Percentiles rank a stretch among this genome's conserved stretches.
Evolutionary conservation across 1,140 invertebrate genomes (phyloP).

Genomic region (Eupristina koningsbergeri): DNA sequence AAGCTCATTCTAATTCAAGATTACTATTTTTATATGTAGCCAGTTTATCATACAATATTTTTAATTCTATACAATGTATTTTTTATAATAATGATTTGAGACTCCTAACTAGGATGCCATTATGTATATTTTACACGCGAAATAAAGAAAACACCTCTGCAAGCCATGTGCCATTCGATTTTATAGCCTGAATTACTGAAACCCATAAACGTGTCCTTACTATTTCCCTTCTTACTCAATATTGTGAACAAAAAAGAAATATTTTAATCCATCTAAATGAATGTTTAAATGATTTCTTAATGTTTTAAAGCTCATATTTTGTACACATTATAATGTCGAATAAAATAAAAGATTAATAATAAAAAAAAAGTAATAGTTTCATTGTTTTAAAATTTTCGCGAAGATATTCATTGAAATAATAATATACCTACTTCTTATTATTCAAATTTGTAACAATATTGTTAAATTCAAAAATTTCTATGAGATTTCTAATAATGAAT

Average conservation of each 20-base stretch:
- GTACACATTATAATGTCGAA: background rate
- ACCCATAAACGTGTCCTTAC: conserved; percentile 32
- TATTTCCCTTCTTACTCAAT: conserved; percentile 59
- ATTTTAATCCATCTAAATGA: background rate
- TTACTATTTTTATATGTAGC: conserved; percentile 55
- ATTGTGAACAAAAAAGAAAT: conserved; percentile 54
- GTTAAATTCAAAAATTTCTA: background rate
- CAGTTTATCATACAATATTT: conserved; percentile 60
- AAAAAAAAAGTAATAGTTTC: background rate
- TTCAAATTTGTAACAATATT: background rate
- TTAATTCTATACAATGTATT: conserved; percentile 59
- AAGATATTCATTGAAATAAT: background rate
- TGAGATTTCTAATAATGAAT: background rate
- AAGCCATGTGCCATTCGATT: conserved; percentile 57
- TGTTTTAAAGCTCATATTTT: background rate
- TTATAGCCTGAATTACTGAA: conserved; percentile 43
- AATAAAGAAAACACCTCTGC: conserved; percentile 67
- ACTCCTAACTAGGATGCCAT: conserved; percentile 69
- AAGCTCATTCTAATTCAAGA: conserved; percentile 44
- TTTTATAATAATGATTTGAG: conserved; percentile 67
- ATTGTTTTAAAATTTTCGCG: conserved; percentile 16
- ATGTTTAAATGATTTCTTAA: background rate
- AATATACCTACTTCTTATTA: background rate
- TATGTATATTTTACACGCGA: conserved; percentile 71
- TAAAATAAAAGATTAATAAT: conserved; percentile 17